Conservation (phyloP, 2,113 vertebrate species). For the Vimba vimba region DNA sequence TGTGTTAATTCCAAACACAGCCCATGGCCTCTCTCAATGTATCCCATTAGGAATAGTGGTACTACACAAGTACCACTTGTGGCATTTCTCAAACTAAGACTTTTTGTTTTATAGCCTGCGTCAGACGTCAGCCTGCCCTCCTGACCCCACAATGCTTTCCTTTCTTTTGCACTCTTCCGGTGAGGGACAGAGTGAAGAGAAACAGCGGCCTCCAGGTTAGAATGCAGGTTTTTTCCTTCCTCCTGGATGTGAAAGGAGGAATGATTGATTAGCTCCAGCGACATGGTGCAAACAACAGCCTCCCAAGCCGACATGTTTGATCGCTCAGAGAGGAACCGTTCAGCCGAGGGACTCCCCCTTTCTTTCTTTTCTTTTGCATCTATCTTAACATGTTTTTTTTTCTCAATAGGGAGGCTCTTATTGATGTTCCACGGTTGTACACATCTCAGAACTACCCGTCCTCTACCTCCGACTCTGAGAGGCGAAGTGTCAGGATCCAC, state of each 20-base stretch:
- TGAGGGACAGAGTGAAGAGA: slow-evolving; percentile 57
- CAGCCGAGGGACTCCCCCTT: slow-evolving; percentile 53
- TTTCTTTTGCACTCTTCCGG: slow-evolving; percentile 70
- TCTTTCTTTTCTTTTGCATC: not conserved
- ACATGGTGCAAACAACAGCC: slow-evolving; percentile 49
- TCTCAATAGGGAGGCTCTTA: slow-evolving; percentile 50
- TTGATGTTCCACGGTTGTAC: slow-evolving; percentile 7
- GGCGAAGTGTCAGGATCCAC: not conserved
- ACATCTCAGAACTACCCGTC: not conserved
- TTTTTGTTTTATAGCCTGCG: slow-evolving; percentile 69
- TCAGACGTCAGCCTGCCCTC: slow-evolving; percentile 60
- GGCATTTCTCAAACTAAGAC: slow-evolving; percentile 71
- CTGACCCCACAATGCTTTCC: slow-evolving; percentile 63
- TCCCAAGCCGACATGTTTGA: slow-evolving; percentile 53
- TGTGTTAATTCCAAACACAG: not conserved
- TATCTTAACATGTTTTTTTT: slow-evolving; percentile 38
- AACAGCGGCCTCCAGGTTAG: slow-evolving; percentile 58
- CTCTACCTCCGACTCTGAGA: slow-evolving; percentile 1
- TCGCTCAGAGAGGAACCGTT: slow-evolving; percentile 51
- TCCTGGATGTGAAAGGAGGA: slow-evolving; percentile 61
- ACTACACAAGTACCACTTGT: slow-evolving; percentile 43
- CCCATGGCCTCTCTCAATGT: not conserved
- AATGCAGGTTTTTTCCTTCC: slow-evolving; percentile 45
- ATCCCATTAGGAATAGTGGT: not conserved
- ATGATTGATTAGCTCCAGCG: slow-evolving; percentile 69